Evolutionary conservation across 1,140 invertebrate species (phyloP).

Genomic region (Anagrus nilaparvatae): DNA sequence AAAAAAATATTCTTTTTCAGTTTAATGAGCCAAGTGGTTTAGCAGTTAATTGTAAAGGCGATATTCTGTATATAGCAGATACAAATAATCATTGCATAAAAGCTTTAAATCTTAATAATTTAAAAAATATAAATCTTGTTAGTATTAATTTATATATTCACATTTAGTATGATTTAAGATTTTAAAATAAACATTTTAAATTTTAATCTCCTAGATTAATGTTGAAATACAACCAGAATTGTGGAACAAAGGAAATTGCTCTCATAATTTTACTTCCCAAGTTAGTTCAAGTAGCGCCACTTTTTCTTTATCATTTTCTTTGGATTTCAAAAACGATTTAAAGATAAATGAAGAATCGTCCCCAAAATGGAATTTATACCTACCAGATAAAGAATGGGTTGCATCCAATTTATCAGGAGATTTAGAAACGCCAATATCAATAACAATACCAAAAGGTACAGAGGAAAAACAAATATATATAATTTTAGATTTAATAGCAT

Average conservation of each 20-base stretch:
- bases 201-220: constrained; percentile 41
- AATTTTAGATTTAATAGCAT: constrained; percentile 38
- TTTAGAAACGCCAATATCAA: constrained; percentile 28
- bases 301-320: constrained; percentile 39
- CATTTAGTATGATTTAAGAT: not conserved
- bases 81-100: constrained; percentile 82
- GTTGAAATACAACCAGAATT: constrained; percentile 28
- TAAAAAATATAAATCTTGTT: constrained; percentile 31
- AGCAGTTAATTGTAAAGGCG: constrained; percentile 46
- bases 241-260: constrained; percentile 35
- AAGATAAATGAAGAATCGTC: constrained; percentile 56
- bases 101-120: constrained; percentile 40
- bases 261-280: constrained; percentile 39
- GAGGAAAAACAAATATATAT: constrained; percentile 28
- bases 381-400: constrained; percentile 31
- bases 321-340: constrained; percentile 42
- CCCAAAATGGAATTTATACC: constrained; percentile 47
- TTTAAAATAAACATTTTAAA: constrained; percentile 33
- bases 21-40: constrained; percentile 80
- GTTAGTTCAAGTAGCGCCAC: constrained; percentile 41
- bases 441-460: constrained; percentile 31
- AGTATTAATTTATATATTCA: constrained; percentile 17
- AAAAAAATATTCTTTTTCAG: constrained; percentile 27
- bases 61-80: constrained; percentile 68
- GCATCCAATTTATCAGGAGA: constrained; percentile 27